Evolutionary conservation across 1,140 invertebrate species (phyloP).

Genomic region (Diabrotica undecimpunctata): DNA sequence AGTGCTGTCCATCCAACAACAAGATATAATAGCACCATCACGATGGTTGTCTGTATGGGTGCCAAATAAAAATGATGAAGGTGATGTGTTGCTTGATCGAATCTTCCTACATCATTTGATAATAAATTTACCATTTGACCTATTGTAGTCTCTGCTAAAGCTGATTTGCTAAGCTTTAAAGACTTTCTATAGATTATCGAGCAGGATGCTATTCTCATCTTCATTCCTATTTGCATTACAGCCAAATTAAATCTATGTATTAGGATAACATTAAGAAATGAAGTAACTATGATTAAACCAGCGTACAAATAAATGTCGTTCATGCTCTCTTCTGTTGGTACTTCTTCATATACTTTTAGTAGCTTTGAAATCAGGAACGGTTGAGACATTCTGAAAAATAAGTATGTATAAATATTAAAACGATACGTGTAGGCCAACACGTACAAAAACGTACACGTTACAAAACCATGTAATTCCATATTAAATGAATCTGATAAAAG

Average conservation of each 20-base stretch:
- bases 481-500: no score
- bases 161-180: slow-evolving; percentile 56
- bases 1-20: slow-evolving; percentile 65
- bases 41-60: slow-evolving; percentile 69
- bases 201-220: slow-evolving; percentile 73
- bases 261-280: slow-evolving; percentile 58
- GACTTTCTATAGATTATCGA: slow-evolving; percentile 80
- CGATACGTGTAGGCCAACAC: no score
- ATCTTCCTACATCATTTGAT: no score
- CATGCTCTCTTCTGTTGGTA: slow-evolving; percentile 27
- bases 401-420: neutral
- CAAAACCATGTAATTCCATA: no score
- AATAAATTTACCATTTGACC: no score
- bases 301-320: slow-evolving; percentile 65
- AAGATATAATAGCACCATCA: slow-evolving; percentile 70
- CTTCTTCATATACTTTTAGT: slow-evolving; percentile 19
- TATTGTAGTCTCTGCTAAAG: no score
- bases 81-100: slow-evolving; percentile 57
- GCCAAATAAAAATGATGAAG: slow-evolving; percentile 67
- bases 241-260: slow-evolving; percentile 68
- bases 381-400: slow-evolving; percentile 49
- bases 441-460: no score
- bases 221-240: slow-evolving; percentile 70
- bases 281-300: slow-evolving; percentile 64
- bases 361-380: slow-evolving; percentile 25